Evolutionary conservation across 2,888 invertebrate genomes (phyloP).

Genomic region (Ypsolopha sequella): DNA sequence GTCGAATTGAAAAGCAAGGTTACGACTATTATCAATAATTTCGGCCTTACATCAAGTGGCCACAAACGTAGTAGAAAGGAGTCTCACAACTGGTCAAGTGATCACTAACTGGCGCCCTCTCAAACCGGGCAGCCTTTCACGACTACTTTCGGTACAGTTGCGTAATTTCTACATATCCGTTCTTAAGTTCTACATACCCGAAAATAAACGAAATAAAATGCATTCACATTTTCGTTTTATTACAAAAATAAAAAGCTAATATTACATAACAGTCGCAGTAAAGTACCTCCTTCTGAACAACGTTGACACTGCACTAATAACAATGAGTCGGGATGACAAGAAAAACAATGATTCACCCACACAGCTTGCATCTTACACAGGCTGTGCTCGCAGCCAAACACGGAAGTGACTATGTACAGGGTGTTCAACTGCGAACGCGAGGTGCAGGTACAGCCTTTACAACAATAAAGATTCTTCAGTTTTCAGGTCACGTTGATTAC

Average conservation of each 20-base stretch:
- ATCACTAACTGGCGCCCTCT: slow-evolving; percentile 22
- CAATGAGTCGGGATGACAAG: slow-evolving; percentile 48
- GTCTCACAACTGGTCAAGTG: neutral
- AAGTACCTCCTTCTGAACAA: slow-evolving; percentile 51
- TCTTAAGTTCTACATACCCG: neutral
- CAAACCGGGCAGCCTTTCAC: slow-evolving; percentile 49
- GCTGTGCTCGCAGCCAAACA: slow-evolving; percentile 29
- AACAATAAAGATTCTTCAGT: slow-evolving; percentile 7
- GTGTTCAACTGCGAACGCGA: slow-evolving; percentile 29
- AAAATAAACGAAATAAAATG: slow-evolving; percentile 38
- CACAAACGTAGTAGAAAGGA: slow-evolving; percentile 4
- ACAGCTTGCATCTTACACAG: slow-evolving; percentile 23
- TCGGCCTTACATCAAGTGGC: slow-evolving; percentile 26
- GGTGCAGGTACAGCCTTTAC: slow-evolving; percentile 17
- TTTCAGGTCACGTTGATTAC: slow-evolving; percentile 7
- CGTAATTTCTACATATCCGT: slow-evolving; percentile 22
- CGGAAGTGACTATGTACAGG: slow-evolving; percentile 51
- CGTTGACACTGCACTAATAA: slow-evolving; percentile 66
- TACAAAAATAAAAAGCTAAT: slow-evolving; percentile 61
- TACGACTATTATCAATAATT: slow-evolving; percentile 31
- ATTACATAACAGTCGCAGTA: slow-evolving; percentile 63
- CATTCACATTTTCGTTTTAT: slow-evolving; percentile 54
- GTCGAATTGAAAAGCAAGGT: slow-evolving; percentile 18
- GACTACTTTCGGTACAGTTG: slow-evolving; percentile 50
- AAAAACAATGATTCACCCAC: slow-evolving; percentile 15